Base-by-base conservation (phyloP, 2,113 vertebrate genomes). In the Corythornis cristatus region DNA sequence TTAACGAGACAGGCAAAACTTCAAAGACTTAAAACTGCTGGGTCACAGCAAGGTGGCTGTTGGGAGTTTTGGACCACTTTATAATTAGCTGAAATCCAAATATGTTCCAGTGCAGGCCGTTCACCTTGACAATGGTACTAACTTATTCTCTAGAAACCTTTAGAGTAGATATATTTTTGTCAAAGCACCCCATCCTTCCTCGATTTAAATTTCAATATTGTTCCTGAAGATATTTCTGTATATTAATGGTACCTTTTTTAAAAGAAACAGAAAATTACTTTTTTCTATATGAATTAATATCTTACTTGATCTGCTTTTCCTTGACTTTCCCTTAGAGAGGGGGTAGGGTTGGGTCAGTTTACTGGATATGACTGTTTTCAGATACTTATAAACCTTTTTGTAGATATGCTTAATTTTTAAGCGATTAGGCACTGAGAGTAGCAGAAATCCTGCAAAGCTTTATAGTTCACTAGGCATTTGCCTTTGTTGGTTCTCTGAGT, bases 321-420 rank as follows among this genome's bases (percentile, higher is more conserved):
- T 98, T 97, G 96, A 94, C 97, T 98, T 98, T 98, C 97, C 97
- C 97, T 98, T 98, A 98, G 94, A 95, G 93, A 96, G 96, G 97
- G 97, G 93, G 89, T 97, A 95, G 96, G 84, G 79, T 96, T 98
- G 98, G 98, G 98, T 97, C 98, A 96, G 96, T 98, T 98, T 98
- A 98, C 98, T 98, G 98, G 97, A 98, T 98, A 98, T 97, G 98
- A 99, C 98, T 99, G 98, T 99, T 99, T 98, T 98, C 98, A 98
- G 96, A 98, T 98, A 97, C 97, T 97, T 98, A 96, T 93, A 97
- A 98, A 97, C 81, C 77, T 97, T 98, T 98, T 98, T 98, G 98
- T 98, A 98, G 98, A 98, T 98, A 98, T 98, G 98, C 98, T 98
- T 98, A 98, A 97, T 97, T 98, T 98, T 98, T 98, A 98, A 98